Conservation (phyloP, 2,888 invertebrate genomes). For the Anorthoa munda region DNA sequence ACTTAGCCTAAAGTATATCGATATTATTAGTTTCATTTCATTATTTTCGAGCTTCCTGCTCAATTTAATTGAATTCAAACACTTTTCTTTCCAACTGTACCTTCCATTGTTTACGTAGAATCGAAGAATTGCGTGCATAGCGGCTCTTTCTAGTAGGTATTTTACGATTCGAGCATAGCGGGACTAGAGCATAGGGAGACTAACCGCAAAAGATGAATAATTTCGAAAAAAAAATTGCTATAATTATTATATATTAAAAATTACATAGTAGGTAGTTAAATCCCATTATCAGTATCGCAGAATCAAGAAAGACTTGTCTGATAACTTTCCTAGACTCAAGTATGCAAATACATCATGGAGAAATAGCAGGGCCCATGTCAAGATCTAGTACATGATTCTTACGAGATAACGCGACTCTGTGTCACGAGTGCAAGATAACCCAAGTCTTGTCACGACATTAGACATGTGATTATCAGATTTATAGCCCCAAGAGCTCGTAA, state of each 20-base stretch:
- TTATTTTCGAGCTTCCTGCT: no score
- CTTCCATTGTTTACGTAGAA: no score
- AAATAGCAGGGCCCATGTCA: constrained; percentile 34
- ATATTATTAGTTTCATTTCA: no score
- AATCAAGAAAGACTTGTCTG: constrained; percentile 11
- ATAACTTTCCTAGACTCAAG: constrained; percentile 38
- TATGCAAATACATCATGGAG: constrained; percentile 50
- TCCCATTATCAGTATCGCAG: constrained; percentile 6
- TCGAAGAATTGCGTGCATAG: no score
- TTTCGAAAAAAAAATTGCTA: no score
- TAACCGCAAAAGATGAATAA: no score
- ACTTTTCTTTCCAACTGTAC: no score
- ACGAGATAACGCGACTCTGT: constrained; percentile 35
- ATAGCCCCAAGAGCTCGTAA: constrained; percentile 46
- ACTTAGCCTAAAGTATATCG: no score
- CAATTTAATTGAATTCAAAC: no score
- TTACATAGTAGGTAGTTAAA: background rate
- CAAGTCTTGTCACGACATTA: constrained; percentile 51
- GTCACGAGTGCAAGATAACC: constrained; percentile 26
- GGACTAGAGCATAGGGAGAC: no score
- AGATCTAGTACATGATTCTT: constrained; percentile 42
- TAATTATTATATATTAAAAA: background rate
- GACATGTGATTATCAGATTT: constrained; percentile 65
- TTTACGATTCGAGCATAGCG: no score
- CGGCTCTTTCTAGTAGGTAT: no score